Evolutionary conservation across 30 jellyfish, hydroid and myxozoan genomes (phyloP), one percentile per base, ranked within the genome.

Genomic region (Aurelia coerulea): DNA sequence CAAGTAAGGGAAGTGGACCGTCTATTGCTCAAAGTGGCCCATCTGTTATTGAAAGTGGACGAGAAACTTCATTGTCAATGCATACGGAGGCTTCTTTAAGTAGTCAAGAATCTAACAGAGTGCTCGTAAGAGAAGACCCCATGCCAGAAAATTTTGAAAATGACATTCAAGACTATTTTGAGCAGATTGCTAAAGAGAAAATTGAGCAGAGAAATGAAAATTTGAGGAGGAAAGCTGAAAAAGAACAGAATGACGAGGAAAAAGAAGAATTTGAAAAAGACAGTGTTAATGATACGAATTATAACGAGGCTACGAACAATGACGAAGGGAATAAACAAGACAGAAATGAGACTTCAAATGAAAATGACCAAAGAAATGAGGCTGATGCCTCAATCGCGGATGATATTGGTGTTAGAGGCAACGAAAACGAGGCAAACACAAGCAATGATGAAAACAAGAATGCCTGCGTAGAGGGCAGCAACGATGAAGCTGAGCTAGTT

Each of bases 1-100:
- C 15, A 18, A 14, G 63, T 16, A 69, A 29, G 14, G 62, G 10
- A 10, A 17, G 33, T 23, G 78, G 34, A 2, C 67, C 89, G 2
- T 63, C 87, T 37, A 15, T 62, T 3, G 46, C 19, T 9, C 77
- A 77, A 59, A 77, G 87, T 59, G 79, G 87, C 3, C 49, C 64
- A 34, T 79, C 89, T 3, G 16, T 64, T 18, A 18, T 54, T 9
- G 73, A 39, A 65, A 54, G 70, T 32, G 80, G 80, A 1, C 18
- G 73, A 53, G 83, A 84, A 4, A 74, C 82, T 53, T 18, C 29
- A 14, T 32, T 65, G 46, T 16, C 93, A 29, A 23, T 62, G 15
- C 39, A 54, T n/a, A 73, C 86, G 35, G 75, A 53, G 37, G 14
- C 49, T 51, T 53, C 93, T 5, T 59, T 73, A 23, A n/a, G 52